Base-by-base conservation (phyloP, 35 echinoderm and acorn worm genomes). In the Lytechinus variegatus region DNA sequence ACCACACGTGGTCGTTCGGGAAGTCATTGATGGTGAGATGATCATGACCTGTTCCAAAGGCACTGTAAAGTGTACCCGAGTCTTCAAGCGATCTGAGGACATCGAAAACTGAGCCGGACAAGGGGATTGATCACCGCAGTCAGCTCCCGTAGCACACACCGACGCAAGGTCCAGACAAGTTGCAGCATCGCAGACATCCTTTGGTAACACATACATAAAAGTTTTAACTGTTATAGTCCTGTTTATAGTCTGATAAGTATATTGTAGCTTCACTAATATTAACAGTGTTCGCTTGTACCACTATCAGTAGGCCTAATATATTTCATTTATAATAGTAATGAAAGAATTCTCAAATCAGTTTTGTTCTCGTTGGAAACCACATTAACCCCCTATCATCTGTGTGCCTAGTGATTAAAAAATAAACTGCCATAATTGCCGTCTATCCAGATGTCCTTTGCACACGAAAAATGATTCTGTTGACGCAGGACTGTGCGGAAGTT, bases 11-110 rank as follows among this genome's bases (percentile, higher is more conserved):
- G 97, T 99, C 56, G 97, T 97, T 24, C 94, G 97, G 27, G 98
- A 99, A 87, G 87, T 99, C 87, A 55, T 89, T 10, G 96, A 94
- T 1, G 96, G 95, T 13, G 98, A 99, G 87, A 99, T 99, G 98
- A 92, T 97, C 54, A 98, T 99, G 97, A 99, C 96, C 11, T 97
- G 97, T 88, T 14, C 53, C 11, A 99, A 98, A 29, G 98, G 98
- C 5, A 91, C 94, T 87, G 95, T 98, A 19, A 72, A 72, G 27
- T 99, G 98, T 93, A 99, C 94, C 92, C 91, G 98, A 9, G 91
- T 97, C 53, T 99, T 97, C 96, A 96, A 97, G 57, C 96, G 98
- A 11, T 52, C 13, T 28, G 5, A 54, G 9, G 91, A 28, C 29
- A 11, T 14, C 27, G 92, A 93, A 19, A 54, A 90, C 29, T 79